Conservation (phyloP, 2,797 vertebrate species). For the Chelonia mydas region DNA sequence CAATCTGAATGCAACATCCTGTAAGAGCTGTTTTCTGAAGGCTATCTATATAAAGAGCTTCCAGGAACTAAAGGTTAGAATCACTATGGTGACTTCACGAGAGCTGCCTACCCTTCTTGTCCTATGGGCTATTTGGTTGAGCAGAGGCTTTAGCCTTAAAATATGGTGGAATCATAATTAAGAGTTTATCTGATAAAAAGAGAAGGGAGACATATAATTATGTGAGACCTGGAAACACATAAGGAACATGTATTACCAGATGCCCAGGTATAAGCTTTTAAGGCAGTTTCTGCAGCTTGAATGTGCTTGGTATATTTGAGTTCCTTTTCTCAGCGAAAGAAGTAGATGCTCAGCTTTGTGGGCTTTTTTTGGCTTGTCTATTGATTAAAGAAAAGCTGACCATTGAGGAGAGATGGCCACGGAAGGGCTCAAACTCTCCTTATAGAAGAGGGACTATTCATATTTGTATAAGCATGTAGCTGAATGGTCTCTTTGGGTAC, state of each 20-base stretch:
- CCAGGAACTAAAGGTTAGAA: background rate
- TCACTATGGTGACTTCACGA: background rate
- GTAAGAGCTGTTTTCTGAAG: background rate
- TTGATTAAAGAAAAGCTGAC: background rate
- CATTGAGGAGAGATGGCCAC: background rate
- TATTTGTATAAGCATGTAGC: background rate
- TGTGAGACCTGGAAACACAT: background rate
- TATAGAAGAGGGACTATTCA: background rate
- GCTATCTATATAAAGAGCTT: background rate
- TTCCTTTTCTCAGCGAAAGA: background rate
- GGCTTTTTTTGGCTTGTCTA: background rate
- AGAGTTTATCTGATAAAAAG: background rate
- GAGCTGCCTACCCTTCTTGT: background rate
- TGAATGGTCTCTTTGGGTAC: background rate
- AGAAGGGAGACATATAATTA: background rate
- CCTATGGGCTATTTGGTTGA: background rate
- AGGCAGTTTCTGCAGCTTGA: background rate
- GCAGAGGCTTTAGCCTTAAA: background rate
- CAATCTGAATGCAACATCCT: background rate
- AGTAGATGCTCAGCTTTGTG: background rate
- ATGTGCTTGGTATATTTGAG: background rate
- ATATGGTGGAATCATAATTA: background rate
- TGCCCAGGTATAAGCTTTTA: background rate
- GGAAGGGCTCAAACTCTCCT: background rate
- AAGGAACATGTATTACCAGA: background rate